A percentile compares a stretch with the other conserved stretches of the same genome.
These are phyloP conservation scores for Trachurus trachurus DNA, from an alignment of 2,797 vertebrate genomes.

Conservation along the genomic window DNA sequence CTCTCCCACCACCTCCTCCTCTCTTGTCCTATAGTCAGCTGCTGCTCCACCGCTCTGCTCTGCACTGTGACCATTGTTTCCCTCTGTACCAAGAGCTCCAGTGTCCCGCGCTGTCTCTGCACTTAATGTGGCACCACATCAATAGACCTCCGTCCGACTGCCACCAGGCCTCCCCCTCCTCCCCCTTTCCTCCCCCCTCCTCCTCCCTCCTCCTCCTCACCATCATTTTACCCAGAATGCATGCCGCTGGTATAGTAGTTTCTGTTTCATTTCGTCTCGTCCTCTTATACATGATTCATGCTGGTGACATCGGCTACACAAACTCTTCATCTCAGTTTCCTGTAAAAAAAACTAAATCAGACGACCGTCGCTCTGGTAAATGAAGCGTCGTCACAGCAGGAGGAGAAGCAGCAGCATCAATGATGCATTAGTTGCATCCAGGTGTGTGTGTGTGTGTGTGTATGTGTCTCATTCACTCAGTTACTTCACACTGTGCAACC, in stretches of 20 bases:
- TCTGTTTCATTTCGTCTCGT: background rate
- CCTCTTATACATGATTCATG: background rate
- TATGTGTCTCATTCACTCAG: too few species aligned
- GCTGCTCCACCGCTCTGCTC: conserved; percentile 35
- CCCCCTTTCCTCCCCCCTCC: background rate
- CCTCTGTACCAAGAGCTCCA: conserved; percentile 74
- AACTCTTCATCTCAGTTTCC: background rate
- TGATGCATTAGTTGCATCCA: background rate
- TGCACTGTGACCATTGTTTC: conserved; percentile 64
- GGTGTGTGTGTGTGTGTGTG: too few species aligned
- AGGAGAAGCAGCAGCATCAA: background rate
- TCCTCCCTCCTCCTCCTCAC: too few species aligned
- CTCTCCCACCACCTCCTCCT: background rate
- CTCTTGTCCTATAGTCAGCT: conserved; percentile 51
- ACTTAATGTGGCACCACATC: conserved; percentile 58
- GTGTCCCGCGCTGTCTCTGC: conserved; percentile 57
- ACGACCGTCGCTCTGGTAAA: background rate
- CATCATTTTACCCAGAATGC: background rate
- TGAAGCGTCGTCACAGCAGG: background rate
- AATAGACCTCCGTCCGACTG: conserved; percentile 53
- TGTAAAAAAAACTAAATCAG: background rate
- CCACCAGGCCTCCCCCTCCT: conserved; percentile 21
- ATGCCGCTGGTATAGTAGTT: too few species aligned
- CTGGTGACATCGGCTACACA: background rate
- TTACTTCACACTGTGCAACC: too few species aligned